Evolutionary conservation across 2,113 vertebrate species (phyloP).

Genomic region (Protobothrops flavoviridis): DNA sequence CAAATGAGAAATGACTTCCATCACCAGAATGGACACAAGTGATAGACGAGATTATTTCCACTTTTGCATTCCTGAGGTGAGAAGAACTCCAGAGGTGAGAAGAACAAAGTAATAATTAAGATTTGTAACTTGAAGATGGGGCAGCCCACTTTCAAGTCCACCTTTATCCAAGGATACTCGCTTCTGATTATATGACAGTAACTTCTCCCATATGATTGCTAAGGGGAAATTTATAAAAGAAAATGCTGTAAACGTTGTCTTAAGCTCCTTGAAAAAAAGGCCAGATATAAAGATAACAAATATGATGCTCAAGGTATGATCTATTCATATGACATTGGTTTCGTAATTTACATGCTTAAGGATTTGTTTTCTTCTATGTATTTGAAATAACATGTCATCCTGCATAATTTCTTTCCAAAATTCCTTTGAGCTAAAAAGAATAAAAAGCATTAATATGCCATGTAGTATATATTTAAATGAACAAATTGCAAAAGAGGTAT

Average conservation of each 20-base stretch:
- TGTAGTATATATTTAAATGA: neutral
- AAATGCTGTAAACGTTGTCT: neutral
- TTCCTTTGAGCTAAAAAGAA: neutral
- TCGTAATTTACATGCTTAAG: neutral
- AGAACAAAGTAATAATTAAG: neutral
- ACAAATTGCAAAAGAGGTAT: neutral
- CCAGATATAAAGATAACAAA: neutral
- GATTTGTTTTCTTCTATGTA: neutral
- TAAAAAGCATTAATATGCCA: neutral
- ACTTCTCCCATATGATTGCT: neutral
- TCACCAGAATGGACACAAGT: neutral
- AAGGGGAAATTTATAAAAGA: neutral
- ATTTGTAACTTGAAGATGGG: neutral
- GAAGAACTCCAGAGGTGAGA: neutral
- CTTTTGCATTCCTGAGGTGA: neutral
- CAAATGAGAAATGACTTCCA: neutral
- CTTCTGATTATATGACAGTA: neutral
- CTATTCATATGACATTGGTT: neutral
- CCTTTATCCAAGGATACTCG: neutral
- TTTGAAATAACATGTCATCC: neutral
- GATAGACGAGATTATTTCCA: neutral
- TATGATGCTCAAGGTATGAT: neutral
- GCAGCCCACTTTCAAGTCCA: neutral
- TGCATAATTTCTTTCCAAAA: neutral
- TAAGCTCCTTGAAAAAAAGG: neutral